phyloP scores from a whole-genome alignment of 92 coral and sea anemone genomes.

The Epizoanthus rinbou region DNA sequence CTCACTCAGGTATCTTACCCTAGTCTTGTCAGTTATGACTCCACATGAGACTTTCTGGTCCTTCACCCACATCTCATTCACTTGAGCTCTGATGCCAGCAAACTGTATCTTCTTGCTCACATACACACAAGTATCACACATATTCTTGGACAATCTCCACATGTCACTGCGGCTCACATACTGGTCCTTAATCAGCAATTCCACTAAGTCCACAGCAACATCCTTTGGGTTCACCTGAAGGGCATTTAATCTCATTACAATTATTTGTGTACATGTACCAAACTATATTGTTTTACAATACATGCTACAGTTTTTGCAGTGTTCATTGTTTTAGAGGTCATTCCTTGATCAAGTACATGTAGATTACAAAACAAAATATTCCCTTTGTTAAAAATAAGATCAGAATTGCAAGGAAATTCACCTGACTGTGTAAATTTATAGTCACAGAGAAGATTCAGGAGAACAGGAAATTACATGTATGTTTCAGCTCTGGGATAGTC shows the following conservation, averaged over 20 bases:
- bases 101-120: conserved; percentile 78
- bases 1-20: conserved; percentile 59
- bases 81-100: conserved; percentile 86
- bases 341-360: no score
- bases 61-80: conserved; percentile 87
- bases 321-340: no score
- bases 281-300: neutral
- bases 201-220: conserved; percentile 86
- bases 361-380: no score
- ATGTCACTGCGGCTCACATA: conserved; percentile 91
- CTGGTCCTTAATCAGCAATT: conserved; percentile 87
- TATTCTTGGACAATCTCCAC: conserved; percentile 91
- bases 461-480: no score
- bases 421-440: no score
- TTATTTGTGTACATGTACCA: neutral
- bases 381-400: no score
- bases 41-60: conserved; percentile 95
- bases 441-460: no score
- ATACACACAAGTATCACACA: conserved; percentile 81
- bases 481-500: no score
- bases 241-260: neutral
- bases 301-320: no score
- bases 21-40: conserved; percentile 87
- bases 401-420: no score
- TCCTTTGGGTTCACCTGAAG: conserved; percentile 69